Conservation (phyloP, 2,797 vertebrate species). For the Hoplostethus mediterraneus region DNA sequence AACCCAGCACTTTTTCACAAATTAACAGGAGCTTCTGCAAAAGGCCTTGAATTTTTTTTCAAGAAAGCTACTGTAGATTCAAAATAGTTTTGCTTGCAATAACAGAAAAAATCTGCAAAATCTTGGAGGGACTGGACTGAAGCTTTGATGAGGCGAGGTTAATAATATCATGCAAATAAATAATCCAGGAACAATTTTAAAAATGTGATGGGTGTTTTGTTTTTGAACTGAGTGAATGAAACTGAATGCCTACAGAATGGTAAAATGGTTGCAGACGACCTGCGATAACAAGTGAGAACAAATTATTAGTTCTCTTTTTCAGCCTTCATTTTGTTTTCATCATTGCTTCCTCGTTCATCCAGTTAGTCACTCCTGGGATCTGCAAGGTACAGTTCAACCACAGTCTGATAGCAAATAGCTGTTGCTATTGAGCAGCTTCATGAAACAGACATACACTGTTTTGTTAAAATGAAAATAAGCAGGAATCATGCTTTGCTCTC, state of each 20-base stretch:
- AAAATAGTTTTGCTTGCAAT: constrained; percentile 60
- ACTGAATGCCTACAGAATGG: not conserved
- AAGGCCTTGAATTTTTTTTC: not conserved
- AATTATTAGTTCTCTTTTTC: too few species aligned
- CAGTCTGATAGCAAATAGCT: too few species aligned
- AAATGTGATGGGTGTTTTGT: constrained; percentile 27
- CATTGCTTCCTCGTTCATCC: not conserved
- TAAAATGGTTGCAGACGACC: too few species aligned
- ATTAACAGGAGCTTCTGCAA: constrained; percentile 16
- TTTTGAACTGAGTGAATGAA: not conserved
- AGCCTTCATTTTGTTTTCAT: not conserved
- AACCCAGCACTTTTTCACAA: constrained; percentile 53
- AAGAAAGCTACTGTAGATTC: constrained; percentile 32
- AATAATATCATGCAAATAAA: constrained; percentile 73
- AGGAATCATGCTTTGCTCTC: not conserved
- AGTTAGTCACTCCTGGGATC: not conserved
- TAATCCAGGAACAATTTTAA: constrained; percentile 67
- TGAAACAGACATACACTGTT: not conserved
- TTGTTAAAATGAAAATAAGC: not conserved
- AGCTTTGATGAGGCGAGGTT: constrained; percentile 36
- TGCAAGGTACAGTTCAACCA: not conserved
- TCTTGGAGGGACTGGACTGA: constrained; percentile 49
- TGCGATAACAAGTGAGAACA: not conserved
- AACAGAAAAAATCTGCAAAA: constrained; percentile 53
- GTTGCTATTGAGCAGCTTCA: too few species aligned